Conservation (phyloP, 2,113 vertebrate genomes). For the Verasper variegatus region DNA sequence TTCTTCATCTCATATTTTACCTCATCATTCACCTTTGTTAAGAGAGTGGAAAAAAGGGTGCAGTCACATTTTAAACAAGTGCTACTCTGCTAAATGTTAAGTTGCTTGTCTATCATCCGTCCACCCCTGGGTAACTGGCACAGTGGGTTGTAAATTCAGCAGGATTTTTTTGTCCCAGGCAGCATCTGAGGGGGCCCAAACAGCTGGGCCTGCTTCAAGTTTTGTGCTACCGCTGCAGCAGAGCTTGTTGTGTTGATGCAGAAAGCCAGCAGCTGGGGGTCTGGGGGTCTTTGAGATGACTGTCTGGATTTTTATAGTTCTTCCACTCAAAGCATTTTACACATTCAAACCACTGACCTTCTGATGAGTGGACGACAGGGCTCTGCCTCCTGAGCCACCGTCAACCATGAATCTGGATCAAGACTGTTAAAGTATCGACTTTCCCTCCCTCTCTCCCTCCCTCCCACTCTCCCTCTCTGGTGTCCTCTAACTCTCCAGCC, state of each 20-base stretch:
- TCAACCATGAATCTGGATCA: neutral
- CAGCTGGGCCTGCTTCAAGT: constrained; percentile 24
- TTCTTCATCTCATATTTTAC: neutral
- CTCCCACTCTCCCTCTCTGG: neutral
- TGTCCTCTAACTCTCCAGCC: constrained; percentile 7
- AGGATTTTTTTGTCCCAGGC: constrained; percentile 11
- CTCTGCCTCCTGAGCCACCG: neutral
- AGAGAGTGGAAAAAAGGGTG: neutral
- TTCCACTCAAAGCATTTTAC: neutral
- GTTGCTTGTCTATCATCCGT: constrained; percentile 7
- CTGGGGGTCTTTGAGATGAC: neutral
- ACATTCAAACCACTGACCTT: neutral
- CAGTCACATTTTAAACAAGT: constrained; percentile 16
- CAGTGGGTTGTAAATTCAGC: constrained; percentile 43
- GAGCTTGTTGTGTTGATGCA: neutral
- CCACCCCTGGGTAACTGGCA: constrained; percentile 11
- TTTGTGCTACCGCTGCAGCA: constrained; percentile 33
- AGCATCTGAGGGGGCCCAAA: neutral
- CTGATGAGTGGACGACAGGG: neutral
- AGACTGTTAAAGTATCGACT: neutral
- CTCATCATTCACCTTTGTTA: constrained; percentile 24
- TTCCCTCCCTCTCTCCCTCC: constrained; percentile 5
- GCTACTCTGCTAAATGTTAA: constrained; percentile 8
- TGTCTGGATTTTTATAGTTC: neutral
- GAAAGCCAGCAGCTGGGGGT: neutral